Percentiles rank a stretch among this genome's conserved stretches.
phyloP scores from a whole-genome alignment of 2,888 invertebrate genomes.

The Xestia ashworthii region DNA sequence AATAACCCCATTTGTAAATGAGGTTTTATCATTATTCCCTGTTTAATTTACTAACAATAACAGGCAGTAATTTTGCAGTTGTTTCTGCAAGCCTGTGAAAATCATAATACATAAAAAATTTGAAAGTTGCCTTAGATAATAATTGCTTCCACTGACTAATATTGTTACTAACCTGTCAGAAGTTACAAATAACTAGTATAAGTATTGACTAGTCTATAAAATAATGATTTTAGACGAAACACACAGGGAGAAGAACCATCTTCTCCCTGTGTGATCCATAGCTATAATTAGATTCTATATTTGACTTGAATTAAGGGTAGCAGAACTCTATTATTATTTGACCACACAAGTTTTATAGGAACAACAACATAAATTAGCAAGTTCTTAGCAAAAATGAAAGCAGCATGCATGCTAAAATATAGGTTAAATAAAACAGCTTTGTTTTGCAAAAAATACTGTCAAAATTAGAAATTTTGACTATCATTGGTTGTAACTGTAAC shows the following conservation, averaged over 20 bases:
- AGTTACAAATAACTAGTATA: neutral
- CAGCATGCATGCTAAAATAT: neutral
- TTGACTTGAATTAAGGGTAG: constrained; percentile 1
- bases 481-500: neutral
- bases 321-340: neutral
- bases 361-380: neutral
- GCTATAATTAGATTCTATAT: constrained; percentile 34
- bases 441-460: constrained; percentile 13
- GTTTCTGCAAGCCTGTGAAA: neutral
- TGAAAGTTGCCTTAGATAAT: neutral
- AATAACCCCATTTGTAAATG: neutral
- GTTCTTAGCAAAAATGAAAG: neutral
- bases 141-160: neutral
- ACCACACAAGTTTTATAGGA: neutral
- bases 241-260: neutral
- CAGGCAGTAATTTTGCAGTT: neutral
- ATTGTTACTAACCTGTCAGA: constrained; percentile 3
- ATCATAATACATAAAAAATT: neutral
- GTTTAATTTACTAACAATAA: neutral
- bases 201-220: neutral
- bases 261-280: constrained; percentile 31
- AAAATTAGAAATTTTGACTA: neutral
- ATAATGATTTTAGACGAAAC: constrained; percentile 1
- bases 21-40: neutral
- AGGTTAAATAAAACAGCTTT: neutral